Percentiles rank a stretch among this genome's conserved stretches.
Conservation (phyloP, 2,797 vertebrate genomes). For the Tachyglossus aculeatus region DNA sequence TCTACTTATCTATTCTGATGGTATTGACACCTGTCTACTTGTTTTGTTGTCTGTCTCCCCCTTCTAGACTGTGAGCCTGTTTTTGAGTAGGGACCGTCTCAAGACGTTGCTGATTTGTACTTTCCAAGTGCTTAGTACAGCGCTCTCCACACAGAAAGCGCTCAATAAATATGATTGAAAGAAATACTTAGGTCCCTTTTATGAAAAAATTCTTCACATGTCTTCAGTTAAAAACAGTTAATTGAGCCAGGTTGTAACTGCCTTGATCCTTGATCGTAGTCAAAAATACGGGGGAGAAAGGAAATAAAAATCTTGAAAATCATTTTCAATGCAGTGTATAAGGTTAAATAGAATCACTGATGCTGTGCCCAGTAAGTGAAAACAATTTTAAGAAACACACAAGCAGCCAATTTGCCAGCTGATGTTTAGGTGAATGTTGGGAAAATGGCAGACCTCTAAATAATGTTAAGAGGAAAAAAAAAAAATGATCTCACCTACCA, state of each 20-base stretch:
- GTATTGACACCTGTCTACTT: too few relatives aligned
- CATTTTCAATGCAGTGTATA: background rate
- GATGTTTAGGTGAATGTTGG: background rate
- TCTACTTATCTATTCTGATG: too few relatives aligned
- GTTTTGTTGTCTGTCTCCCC: too few relatives aligned
- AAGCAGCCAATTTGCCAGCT: background rate
- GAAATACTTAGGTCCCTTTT: constrained; percentile 31
- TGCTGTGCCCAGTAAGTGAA: background rate
- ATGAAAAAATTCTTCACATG: constrained; percentile 7
- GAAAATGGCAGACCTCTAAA: background rate
- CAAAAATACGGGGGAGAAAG: constrained; percentile 16
- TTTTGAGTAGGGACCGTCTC: too few relatives aligned
- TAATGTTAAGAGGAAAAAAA: background rate
- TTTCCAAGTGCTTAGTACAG: too few relatives aligned
- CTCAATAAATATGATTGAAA: too few relatives aligned
- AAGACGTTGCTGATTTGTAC: too few relatives aligned
- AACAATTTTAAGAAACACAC: background rate
- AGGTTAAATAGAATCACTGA: background rate
- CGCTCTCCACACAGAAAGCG: too few relatives aligned
- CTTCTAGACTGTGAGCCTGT: too few relatives aligned
- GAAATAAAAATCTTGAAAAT: constrained; percentile 21
- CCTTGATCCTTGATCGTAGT: background rate
- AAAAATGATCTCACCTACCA: background rate
- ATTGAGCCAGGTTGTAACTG: constrained; percentile 2
- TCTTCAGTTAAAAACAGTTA: constrained; percentile 36